Base-by-base conservation (phyloP, 2,888 invertebrate genomes). In the Volucella zonaria region DNA sequence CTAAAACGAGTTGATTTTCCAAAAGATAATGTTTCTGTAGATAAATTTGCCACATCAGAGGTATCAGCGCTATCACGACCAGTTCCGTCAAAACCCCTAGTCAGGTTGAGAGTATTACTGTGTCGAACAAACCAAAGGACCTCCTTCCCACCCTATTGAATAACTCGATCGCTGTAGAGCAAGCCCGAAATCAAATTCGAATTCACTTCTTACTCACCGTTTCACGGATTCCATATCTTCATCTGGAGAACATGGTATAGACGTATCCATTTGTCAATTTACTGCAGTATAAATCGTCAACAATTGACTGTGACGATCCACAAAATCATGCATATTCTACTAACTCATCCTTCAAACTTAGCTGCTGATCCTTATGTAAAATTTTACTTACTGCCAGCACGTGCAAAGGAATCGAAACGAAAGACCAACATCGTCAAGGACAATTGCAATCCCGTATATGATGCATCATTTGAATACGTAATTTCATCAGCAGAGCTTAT, bases 281-380 rank as follows among this genome's bases (percentile, higher is more conserved):
- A 96, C 68, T 98, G 97, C 92, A 97, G 96, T 89, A 93, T 95
- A 68, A 96, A 95, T 88, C 93, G 97, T 67, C 97, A 97, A 92
- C 95, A 95, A 82, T 93, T 98, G 15, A 94, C 95, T 71, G 94
- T 98, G 43, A 96, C 96, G 12, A 95, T 98, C 1, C 98, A 98
- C 91, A 97, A 97, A 93, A 95, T 98, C 87, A 95, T 95, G 97
- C 95, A 97, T 91, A 94, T 97, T 88, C 96, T 96, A 1, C 92
- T 95, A 54, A 96, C 96, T 89, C 97, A 97, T 90, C 95, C 96
- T 1, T 93, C 94, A 86, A 96, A 95, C 90, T 95, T 97, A 89
- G 97, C 97, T 1, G 97, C 97, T 1, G 97, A 97, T 92, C 96
- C 97, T 0, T 97, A 97, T 90, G 97, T 97, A 0, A 97, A 97